Evolutionary conservation across 1,140 invertebrate species (phyloP), one percentile per base, ranked within the genome.

Genomic region (Holotrichia oblita): DNA sequence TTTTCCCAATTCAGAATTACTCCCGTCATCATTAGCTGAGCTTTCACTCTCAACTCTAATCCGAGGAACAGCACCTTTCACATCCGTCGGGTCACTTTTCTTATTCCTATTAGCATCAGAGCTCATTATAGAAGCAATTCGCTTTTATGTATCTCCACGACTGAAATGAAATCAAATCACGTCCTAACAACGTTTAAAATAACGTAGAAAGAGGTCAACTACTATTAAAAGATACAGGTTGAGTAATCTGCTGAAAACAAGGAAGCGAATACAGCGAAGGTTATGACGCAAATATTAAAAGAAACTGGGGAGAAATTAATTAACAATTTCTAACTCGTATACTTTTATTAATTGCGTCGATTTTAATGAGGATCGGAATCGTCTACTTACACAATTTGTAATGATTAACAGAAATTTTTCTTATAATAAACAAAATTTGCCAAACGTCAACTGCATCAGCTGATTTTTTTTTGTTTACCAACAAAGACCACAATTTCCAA

Each of bases 11-110:
- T 78, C 79, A 40, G 73, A 72, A 40, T 79, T 77, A 73, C 77
- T 77, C 40, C 83, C 85, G 82, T 87, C 86, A 72, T 87, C 86
- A 83, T 83, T 87, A 22, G 80, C 80, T 6, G 85, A 86, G 78
- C 83, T 85, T 80, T 87, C 86, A 79, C 86, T 87, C 73, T 84
- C 81, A 9, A 83, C 84, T 64, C 86, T 81, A 20, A 82, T 77
- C 75, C 85, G 82, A 12, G 83, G 41, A 69, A 79, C 77, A 14
- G 76, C 74, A 59, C 79, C 81, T 40, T 78, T 82, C 48, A 76
- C 75, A 24, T 85, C 83, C 48, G 83, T 81, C 0, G 82, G 81
- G 27, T 83, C 76, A 77, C 76, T 81, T 73, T 69, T 69, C 27
- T 69, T 10, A 10, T 69, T 69, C 10, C 20, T 7, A 69, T 69